phyloP scores from a whole-genome alignment of 2,888 invertebrate species.

The Eupithecia subumbrata region DNA sequence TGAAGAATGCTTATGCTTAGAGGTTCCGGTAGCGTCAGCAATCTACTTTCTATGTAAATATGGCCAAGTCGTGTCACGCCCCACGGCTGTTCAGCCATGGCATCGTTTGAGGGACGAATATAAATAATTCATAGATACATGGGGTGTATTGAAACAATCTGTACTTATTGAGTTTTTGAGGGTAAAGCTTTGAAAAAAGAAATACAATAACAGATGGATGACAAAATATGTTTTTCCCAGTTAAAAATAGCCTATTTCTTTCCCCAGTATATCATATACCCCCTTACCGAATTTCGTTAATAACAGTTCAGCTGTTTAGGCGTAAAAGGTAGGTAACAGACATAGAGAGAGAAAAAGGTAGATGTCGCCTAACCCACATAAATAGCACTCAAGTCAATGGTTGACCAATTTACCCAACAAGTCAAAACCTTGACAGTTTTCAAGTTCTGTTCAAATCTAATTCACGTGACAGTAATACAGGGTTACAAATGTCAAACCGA shows the following conservation, averaged over 20 bases:
- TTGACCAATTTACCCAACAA: background rate
- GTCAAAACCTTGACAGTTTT: background rate
- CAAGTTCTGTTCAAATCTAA: background rate
- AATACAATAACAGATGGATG: background rate
- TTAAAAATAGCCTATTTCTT: background rate
- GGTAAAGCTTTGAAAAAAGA: background rate
- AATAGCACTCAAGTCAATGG: background rate
- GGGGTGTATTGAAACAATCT: conserved; percentile 69
- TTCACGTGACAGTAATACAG: background rate
- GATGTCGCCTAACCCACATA: background rate
- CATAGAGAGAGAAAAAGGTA: background rate
- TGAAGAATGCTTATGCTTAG: background rate
- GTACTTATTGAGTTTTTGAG: conserved; percentile 42
- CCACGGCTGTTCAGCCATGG: conserved; percentile 52
- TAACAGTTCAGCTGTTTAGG: background rate
- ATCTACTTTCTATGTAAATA: conserved; percentile 20
- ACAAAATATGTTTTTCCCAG: background rate
- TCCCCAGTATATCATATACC: background rate
- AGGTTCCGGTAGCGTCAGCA: background rate
- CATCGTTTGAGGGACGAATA: conserved; percentile 55
- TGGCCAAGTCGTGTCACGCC: conserved; percentile 63
- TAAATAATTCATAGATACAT: conserved; percentile 72
- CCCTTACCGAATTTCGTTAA: background rate
- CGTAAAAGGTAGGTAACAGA: background rate
- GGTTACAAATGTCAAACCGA: background rate